A percentile compares a stretch with the other conserved stretches of the same genome.
Evolutionary conservation across 2,797 vertebrate species (phyloP).

Genomic region (Pseudochromis fuscus): DNA sequence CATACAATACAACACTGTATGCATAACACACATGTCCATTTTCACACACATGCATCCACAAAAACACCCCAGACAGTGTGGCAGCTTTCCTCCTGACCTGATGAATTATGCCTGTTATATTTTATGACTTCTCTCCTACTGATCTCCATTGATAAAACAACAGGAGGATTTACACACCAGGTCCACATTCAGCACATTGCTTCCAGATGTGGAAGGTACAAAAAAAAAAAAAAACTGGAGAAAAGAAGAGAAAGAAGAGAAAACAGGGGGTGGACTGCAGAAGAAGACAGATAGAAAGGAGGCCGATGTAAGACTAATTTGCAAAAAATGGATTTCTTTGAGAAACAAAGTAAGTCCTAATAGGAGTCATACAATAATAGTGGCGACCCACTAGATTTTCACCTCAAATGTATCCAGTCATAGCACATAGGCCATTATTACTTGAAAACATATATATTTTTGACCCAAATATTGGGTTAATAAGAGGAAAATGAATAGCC

Average conservation of each 20-base stretch:
- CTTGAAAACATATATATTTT: not conserved
- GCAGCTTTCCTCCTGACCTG: slow-evolving; percentile 56
- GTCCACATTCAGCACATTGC: slow-evolving; percentile 61
- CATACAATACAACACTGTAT: not conserved
- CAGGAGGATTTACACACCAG: slow-evolving; percentile 73
- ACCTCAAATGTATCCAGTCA: not conserved
- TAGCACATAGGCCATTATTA: not conserved
- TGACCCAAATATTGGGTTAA: too few species aligned
- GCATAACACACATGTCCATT: slow-evolving; percentile 26
- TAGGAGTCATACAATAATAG: not conserved
- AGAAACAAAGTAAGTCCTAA: not conserved
- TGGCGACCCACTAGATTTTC: not conserved
- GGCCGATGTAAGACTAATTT: slow-evolving; percentile 3
- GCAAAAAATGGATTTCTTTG: not conserved
- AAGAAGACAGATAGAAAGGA: slow-evolving; percentile 21
- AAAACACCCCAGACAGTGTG: slow-evolving; percentile 42
- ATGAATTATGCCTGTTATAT: slow-evolving; percentile 71
- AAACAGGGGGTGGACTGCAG: slow-evolving; percentile 14
- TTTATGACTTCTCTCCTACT: slow-evolving; percentile 76
- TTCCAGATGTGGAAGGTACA: slow-evolving; percentile 75
- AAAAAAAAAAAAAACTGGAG: too few species aligned
- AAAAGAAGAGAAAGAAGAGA: slow-evolving; percentile 30
- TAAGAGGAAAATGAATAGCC: slow-evolving; percentile 30
- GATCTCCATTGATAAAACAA: slow-evolving; percentile 77
- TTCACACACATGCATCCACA: slow-evolving; percentile 15